Percentiles rank a stretch among this genome's conserved stretches.
Conservation (phyloP, 2,113 vertebrate genomes). For the Lasiurus borealis region DNA sequence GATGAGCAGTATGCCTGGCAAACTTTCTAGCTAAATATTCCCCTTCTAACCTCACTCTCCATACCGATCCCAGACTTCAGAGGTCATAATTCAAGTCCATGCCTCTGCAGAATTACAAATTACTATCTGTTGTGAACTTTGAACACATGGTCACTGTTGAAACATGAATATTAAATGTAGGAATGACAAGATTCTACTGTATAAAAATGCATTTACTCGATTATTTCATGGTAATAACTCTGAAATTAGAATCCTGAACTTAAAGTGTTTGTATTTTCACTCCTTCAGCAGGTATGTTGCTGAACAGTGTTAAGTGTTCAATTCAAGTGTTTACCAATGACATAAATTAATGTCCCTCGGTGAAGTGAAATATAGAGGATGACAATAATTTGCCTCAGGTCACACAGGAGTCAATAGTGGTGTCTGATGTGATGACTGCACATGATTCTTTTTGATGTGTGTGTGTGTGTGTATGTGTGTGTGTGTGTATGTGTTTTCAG, state of each 20-base stretch:
- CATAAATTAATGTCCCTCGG: background rate
- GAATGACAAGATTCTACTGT: background rate
- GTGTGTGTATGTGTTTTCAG: background rate
- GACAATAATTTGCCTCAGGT: background rate
- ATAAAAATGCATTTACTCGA: background rate
- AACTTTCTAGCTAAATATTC: background rate
- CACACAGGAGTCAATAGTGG: background rate
- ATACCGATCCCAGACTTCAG: background rate
- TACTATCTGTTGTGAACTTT: slow-evolving; percentile 3
- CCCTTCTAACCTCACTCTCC: background rate
- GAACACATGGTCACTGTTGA: background rate
- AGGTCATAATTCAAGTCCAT: background rate
- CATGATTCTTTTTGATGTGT: background rate
- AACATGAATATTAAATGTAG: background rate
- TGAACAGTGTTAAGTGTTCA: background rate
- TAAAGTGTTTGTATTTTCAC: slow-evolving; percentile 33
- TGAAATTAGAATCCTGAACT: slow-evolving; percentile 11
- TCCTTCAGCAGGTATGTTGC: background rate
- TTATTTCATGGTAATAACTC: background rate
- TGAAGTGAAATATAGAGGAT: background rate
- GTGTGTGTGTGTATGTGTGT: background rate
- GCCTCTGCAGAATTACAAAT: background rate
- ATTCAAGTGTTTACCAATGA: slow-evolving; percentile 9
- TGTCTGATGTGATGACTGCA: background rate
- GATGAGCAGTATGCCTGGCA: background rate